Conservation (phyloP, 2,797 vertebrate species). For the Furcifer pardalis region DNA sequence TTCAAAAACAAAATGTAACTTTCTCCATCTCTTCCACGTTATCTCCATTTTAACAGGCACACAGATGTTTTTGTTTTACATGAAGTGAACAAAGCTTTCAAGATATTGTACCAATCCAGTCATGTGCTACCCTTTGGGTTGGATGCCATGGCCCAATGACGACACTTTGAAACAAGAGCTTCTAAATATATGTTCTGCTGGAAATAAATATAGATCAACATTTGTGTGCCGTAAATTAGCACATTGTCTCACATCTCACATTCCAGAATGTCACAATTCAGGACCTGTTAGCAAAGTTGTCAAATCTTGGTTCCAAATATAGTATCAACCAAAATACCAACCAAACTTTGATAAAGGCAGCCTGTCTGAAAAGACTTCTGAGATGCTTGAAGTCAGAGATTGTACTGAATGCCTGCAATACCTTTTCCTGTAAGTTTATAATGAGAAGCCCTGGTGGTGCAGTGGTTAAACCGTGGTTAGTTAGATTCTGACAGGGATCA, state of each 20-base stretch:
- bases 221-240: slow-evolving; percentile 8
- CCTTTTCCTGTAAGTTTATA: background rate
- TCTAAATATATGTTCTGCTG: background rate
- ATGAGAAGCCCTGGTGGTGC: too few species aligned
- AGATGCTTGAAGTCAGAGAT: background rate
- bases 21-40: background rate
- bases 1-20: too few species aligned
- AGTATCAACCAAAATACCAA: background rate
- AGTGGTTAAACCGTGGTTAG: too few species aligned
- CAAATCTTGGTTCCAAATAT: background rate
- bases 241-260: slow-evolving; percentile 16
- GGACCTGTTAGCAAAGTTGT: slow-evolving; percentile 1
- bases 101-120: background rate
- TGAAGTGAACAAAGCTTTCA: background rate
- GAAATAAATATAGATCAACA: slow-evolving; percentile 1
- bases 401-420: background rate
- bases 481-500: too few species aligned
- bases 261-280: slow-evolving; percentile 14
- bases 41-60: background rate
- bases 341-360: background rate
- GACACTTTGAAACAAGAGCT: slow-evolving; percentile 11
- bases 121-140: background rate
- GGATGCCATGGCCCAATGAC: background rate
- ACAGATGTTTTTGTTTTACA: background rate
- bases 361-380: background rate